phyloP scores from a whole-genome alignment of 2,888 invertebrate genomes.

The Orgyia antiqua region DNA sequence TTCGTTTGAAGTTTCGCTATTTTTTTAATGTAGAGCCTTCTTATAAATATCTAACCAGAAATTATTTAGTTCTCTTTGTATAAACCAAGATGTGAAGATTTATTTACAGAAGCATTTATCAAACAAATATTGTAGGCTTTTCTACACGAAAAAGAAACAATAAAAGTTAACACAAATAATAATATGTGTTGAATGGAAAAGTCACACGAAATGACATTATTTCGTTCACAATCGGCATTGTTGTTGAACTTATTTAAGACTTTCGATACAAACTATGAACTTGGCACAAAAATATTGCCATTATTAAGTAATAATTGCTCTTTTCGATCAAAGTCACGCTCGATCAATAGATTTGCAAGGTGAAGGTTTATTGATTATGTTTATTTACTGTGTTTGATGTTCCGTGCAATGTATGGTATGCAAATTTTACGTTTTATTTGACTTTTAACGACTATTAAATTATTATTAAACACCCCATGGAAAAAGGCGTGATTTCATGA shows the following conservation, averaged over 20 bases:
- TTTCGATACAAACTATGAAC: conserved; percentile 31
- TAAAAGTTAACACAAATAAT: conserved; percentile 8
- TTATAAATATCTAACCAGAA: no score
- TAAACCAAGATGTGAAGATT: no score
- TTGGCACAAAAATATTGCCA: conserved; percentile 34
- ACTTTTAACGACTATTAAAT: no score
- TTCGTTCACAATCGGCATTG: conserved; percentile 18
- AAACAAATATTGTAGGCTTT: no score
- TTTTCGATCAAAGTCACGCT: conserved; percentile 30
- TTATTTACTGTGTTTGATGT: conserved; percentile 17
- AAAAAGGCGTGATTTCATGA: no score
- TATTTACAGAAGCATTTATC: no score
- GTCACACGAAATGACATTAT: conserved; percentile 21
- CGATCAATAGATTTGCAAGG: conserved; percentile 35
- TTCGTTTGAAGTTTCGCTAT: no score
- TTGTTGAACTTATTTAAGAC: conserved; percentile 16
- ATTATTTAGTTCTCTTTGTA: no score
- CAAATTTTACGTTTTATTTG: conserved; percentile 6
- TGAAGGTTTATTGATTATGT: conserved; percentile 31
- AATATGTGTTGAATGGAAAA: conserved; percentile 14
- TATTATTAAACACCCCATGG: no score
- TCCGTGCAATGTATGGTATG: conserved; percentile 12
- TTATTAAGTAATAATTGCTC: conserved; percentile 37
- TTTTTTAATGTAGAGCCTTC: no score
- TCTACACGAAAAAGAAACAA: no score